A percentile compares a stretch with the other conserved stretches of the same genome.
Conservation (phyloP, 2,113 vertebrate genomes). For the Mionectes macconnelli region DNA sequence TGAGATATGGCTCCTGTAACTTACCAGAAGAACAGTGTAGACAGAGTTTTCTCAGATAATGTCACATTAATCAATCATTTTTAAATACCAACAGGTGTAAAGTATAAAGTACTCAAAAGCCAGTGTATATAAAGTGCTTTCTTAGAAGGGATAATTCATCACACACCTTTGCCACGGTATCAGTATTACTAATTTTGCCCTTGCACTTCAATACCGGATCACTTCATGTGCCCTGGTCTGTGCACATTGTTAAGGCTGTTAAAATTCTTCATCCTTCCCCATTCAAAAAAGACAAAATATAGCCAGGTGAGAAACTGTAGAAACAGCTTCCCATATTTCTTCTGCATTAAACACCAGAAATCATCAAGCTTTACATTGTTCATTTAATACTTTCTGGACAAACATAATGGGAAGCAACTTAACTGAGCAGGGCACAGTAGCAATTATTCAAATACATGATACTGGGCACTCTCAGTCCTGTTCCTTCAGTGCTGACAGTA, state of each 20-base stretch:
- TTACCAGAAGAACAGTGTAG: constrained; percentile 74
- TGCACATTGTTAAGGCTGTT: neutral
- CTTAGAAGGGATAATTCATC: constrained; percentile 79
- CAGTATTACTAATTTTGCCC: constrained; percentile 72
- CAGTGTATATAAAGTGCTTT: constrained; percentile 71
- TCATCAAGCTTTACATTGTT: neutral
- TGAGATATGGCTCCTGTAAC: constrained; percentile 82
- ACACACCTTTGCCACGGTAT: constrained; percentile 73
- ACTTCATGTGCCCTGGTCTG: neutral
- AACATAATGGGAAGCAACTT: neutral
- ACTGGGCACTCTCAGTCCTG: neutral
- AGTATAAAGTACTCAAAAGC: constrained; percentile 71
- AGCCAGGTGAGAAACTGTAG: neutral
- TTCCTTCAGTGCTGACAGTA: neutral
- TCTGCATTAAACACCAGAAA: neutral
- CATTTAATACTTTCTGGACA: neutral
- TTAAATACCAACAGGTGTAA: constrained; percentile 78
- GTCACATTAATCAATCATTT: constrained; percentile 87
- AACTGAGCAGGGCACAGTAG: neutral
- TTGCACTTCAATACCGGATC: constrained; percentile 39
- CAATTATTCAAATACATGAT: neutral
- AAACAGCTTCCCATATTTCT: neutral
- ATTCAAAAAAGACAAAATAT: neutral
- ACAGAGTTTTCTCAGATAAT: constrained; percentile 76
- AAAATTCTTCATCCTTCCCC: neutral